Evolutionary conservation across 2,888 invertebrate genomes (phyloP).

Genomic region (Rambutsinella grinnellia): DNA sequence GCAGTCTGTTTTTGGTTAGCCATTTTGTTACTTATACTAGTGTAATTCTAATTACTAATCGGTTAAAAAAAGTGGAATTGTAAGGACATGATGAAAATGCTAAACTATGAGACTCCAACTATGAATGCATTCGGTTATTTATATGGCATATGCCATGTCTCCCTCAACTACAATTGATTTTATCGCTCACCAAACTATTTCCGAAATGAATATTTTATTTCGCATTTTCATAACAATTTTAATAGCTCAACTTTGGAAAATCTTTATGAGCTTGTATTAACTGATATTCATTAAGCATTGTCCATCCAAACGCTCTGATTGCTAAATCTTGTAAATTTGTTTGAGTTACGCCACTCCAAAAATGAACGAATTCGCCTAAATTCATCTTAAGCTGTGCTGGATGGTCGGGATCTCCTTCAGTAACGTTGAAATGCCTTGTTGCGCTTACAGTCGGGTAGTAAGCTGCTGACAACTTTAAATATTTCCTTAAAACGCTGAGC

Average conservation of each 20-base stretch:
- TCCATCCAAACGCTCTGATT: constrained; percentile 48
- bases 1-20: too few relatives aligned
- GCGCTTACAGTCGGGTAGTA: constrained; percentile 40
- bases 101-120: too few relatives aligned
- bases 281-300: constrained; percentile 45
- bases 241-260: constrained; percentile 42
- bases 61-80: too few relatives aligned
- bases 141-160: too few relatives aligned
- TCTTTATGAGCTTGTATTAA: constrained; percentile 47
- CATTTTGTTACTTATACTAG: too few relatives aligned
- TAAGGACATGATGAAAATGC: too few relatives aligned
- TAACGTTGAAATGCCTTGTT: constrained; percentile 39
- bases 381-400: constrained; percentile 30
- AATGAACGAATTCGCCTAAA: constrained; percentile 54
- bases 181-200: too few relatives aligned
- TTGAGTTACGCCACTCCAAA: constrained; percentile 49
- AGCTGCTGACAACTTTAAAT: constrained; percentile 35
- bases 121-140: too few relatives aligned
- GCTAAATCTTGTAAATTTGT: constrained; percentile 34
- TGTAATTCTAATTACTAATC: too few relatives aligned
- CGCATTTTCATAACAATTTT: too few relatives aligned
- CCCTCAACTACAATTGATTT: too few relatives aligned
- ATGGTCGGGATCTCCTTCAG: constrained; percentile 11
- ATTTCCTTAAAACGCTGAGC: constrained; percentile 38
- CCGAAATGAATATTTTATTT: too few relatives aligned